Evolutionary conservation across 2,113 vertebrate species (phyloP).

Genomic region (Cryptomyrus ogoouensis): DNA sequence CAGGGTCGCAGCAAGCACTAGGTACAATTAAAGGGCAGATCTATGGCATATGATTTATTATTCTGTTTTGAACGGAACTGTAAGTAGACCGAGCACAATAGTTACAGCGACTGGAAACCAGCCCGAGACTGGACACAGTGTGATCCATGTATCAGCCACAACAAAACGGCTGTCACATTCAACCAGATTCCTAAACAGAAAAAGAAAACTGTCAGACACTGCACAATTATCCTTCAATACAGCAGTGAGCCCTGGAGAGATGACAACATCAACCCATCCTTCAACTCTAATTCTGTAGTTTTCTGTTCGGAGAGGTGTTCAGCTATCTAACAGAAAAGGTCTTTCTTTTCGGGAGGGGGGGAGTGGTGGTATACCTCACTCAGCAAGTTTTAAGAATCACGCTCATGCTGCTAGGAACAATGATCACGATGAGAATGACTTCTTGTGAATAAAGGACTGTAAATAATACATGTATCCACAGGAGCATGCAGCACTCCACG

Average conservation of each 20-base stretch:
- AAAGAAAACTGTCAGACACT: background rate
- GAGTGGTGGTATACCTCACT: background rate
- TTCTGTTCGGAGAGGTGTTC: background rate
- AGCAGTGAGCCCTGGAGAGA: background rate
- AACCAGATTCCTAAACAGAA: background rate
- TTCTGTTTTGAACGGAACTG: background rate
- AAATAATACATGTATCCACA: background rate
- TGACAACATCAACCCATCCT: background rate
- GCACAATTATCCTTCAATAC: background rate
- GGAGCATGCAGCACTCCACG: too few relatives aligned
- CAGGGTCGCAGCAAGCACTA: background rate
- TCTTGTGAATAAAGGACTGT: background rate
- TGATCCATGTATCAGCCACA: background rate
- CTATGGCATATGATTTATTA: background rate
- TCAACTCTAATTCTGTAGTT: background rate
- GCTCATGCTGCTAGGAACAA: background rate
- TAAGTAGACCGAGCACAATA: background rate
- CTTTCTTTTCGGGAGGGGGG: background rate
- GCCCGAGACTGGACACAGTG: background rate
- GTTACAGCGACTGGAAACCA: background rate
- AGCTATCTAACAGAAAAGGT: background rate
- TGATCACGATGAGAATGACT: too few relatives aligned
- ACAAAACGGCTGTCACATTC: background rate
- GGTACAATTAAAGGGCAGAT: background rate
- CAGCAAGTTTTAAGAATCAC: background rate